Base-by-base conservation (phyloP, 2,888 invertebrate genomes). In the Vesta saturnalis region DNA sequence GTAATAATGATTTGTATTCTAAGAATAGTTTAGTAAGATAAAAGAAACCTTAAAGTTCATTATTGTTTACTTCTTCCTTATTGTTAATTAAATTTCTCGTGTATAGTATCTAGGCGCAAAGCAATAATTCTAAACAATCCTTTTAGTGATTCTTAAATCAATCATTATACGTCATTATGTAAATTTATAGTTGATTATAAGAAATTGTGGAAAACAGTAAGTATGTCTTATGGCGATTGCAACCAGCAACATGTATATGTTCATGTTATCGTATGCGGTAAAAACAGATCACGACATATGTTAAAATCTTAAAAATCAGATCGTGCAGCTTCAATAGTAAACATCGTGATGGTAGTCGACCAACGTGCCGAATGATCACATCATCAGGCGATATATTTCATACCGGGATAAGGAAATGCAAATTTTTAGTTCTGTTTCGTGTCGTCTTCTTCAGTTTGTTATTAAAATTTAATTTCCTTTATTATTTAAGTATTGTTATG, bases 241-340 rank as follows among this genome's bases (percentile, higher is more conserved):
- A 55, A 60, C 60, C 30, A 22, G 62, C 65, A 65, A 62, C 60
- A 66, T 66, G 66, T 66, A 66, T 63, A 52, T 39, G 66, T 59
- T 67, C 72, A 69, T 73, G 74, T 77, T 73, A 70, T 70, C 70
- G 70, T 70, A 70, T 75, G 74, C 74, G 67, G 72, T 72, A 79
- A 78, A 79, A 79, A 78, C 78, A 77, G 77, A 78, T 76, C 79
- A 80, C 79, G 79, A 80, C 79, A 80, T 79, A 78, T 79, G 79
- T 80, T 78, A 76, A 78, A 78, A 78, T 73, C 66, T 70, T 74
- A 80, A 80, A 79, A 79, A 77, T 73, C 57, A 63, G 71, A 73
- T 80, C 79, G 79, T 79, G 79, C 76, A 72, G 49, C 77, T 77
- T 79, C 78, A 75, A 67, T 74, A 75, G 64, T 62, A 56, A 74